These are phyloP conservation scores for Mycteria americana DNA, from an alignment of 2,797 vertebrate species.

Conservation along the genomic window DNA sequence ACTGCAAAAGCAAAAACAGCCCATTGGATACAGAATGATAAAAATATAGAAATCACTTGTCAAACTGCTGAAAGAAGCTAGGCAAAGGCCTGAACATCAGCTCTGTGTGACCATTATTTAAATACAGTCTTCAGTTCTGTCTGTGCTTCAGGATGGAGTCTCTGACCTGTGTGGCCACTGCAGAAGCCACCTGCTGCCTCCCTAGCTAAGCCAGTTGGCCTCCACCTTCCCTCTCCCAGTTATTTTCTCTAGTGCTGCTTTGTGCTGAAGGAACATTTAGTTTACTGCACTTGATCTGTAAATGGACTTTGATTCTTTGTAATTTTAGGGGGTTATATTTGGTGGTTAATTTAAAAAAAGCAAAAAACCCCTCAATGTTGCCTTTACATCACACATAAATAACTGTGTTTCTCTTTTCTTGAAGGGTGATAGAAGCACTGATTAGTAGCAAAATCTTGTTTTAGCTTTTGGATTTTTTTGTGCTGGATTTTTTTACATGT, in stretches of 20 bases:
- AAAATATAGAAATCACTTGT: not conserved
- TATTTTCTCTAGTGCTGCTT: slow-evolving; percentile 77
- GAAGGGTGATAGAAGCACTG: slow-evolving; percentile 80
- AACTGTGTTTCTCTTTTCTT: slow-evolving; percentile 76
- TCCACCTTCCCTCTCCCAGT: slow-evolving; percentile 54
- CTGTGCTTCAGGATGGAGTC: slow-evolving; percentile 69
- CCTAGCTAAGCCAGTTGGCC: slow-evolving; percentile 63
- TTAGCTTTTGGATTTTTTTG: slow-evolving; percentile 77
- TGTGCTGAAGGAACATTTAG: slow-evolving; percentile 79
- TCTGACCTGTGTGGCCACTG: slow-evolving; percentile 62
- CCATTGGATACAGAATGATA: slow-evolving; percentile 49
- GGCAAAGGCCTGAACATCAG: slow-evolving; percentile 67
- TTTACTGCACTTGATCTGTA: slow-evolving; percentile 78
- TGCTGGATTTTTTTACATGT: slow-evolving; percentile 77
- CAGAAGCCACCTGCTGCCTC: slow-evolving; percentile 63
- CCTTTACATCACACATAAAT: slow-evolving; percentile 80
- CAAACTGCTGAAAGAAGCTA: slow-evolving; percentile 60
- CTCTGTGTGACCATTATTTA: slow-evolving; percentile 65
- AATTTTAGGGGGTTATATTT: slow-evolving; percentile 77
- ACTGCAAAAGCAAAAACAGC: slow-evolving; percentile 45
- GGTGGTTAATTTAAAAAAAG: slow-evolving; percentile 78
- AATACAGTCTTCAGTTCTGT: slow-evolving; percentile 61
- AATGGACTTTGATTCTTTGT: slow-evolving; percentile 77
- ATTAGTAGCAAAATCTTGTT: slow-evolving; percentile 78
- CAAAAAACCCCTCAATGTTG: slow-evolving; percentile 74